Evolutionary conservation across 1,140 invertebrate genomes (phyloP).

Genomic region (Phymastichus coffea): DNA sequence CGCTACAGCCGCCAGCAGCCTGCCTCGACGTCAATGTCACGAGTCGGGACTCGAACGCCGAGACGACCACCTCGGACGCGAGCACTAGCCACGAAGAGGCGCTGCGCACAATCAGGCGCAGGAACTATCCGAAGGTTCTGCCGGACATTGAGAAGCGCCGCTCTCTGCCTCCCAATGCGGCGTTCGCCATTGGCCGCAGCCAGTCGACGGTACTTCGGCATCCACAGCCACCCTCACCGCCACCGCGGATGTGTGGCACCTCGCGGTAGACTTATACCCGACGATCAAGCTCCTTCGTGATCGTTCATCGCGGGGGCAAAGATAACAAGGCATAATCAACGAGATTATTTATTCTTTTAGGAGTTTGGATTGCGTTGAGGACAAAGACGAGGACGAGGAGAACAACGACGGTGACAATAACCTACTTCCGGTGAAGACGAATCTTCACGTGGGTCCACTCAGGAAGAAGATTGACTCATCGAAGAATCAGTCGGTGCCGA

Average conservation of each 20-base stretch:
- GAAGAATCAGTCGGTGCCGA: slow-evolving; percentile 27
- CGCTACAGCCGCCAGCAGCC: not conserved
- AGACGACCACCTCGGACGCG: slow-evolving; percentile 24
- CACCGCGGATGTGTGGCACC: slow-evolving; percentile 43
- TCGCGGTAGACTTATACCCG: slow-evolving; percentile 30
- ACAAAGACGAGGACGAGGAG: slow-evolving; percentile 29
- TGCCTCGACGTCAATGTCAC: slow-evolving; percentile 77
- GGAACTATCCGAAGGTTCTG: slow-evolving; percentile 80
- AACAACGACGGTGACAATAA: slow-evolving; percentile 12
- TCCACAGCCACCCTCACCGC: slow-evolving; percentile 40
- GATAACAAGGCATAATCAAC: no score
- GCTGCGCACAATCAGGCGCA: slow-evolving; percentile 68
- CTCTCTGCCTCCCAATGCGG: slow-evolving; percentile 44
- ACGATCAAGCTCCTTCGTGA: no score
- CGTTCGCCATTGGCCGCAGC: slow-evolving; percentile 2
- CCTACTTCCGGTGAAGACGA: slow-evolving; percentile 40
- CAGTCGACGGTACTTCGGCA: not conserved
- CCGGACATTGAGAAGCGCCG: slow-evolving; percentile 62
- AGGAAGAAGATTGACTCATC: slow-evolving; percentile 37
- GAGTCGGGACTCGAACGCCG: slow-evolving; percentile 50
- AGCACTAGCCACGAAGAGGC: slow-evolving; percentile 67
- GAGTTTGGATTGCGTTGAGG: slow-evolving; percentile 40
- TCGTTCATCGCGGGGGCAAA: no score
- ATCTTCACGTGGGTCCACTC: slow-evolving; percentile 48
- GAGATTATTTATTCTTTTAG: not conserved